phyloP scores from a whole-genome alignment of 2,797 vertebrate genomes.

The Galagoides demidoff region DNA sequence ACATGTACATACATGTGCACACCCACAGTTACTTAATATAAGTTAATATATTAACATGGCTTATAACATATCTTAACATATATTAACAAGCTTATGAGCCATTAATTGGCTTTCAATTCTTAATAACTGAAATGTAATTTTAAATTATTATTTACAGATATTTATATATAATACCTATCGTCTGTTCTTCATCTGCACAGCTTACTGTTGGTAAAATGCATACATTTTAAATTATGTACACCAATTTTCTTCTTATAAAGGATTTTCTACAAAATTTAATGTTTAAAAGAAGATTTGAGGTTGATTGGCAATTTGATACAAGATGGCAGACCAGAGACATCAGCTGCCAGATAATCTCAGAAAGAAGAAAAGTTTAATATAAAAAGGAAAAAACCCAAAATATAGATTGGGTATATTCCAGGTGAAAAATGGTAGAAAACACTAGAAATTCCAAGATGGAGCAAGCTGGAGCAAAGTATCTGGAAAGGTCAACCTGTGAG shows the following conservation, averaged over 20 bases:
- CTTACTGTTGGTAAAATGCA: background rate
- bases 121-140: background rate
- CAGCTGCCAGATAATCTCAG: too few species aligned
- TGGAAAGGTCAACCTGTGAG: too few species aligned
- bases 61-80: too few species aligned
- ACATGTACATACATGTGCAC: background rate
- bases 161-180: background rate
- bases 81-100: background rate
- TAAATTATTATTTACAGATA: background rate
- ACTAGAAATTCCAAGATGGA: too few species aligned
- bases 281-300: background rate
- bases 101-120: background rate
- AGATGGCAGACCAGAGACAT: too few species aligned
- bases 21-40: background rate
- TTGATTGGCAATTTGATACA: too few species aligned
- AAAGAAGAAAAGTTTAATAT: too few species aligned
- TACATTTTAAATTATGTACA: background rate
- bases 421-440: too few species aligned
- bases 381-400: too few species aligned
- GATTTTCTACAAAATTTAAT: background rate
- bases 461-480: too few species aligned
- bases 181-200: background rate
- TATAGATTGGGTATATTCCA: too few species aligned
- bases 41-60: too few species aligned
- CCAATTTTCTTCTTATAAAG: background rate